Percentiles rank a stretch among this genome's conserved stretches.
phyloP scores from a whole-genome alignment of 2,113 vertebrate species.

The Dromaius novaehollandiae region DNA sequence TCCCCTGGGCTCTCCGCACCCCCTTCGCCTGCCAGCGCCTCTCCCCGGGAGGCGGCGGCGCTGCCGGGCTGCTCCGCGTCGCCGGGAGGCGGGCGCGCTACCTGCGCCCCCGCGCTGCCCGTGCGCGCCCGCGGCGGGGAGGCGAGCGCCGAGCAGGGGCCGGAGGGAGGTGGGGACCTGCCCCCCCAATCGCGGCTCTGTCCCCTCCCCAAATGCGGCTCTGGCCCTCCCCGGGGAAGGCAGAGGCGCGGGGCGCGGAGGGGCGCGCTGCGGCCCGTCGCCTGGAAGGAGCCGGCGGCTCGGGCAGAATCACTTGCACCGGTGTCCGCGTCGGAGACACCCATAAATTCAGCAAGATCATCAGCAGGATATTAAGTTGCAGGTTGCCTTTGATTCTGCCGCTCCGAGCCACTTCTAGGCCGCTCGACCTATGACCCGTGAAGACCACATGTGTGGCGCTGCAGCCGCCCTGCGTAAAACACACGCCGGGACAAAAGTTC shows the following conservation, averaged over 20 bases:
- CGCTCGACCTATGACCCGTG: constrained; percentile 88
- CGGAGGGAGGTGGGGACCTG: neutral
- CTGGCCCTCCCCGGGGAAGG: neutral
- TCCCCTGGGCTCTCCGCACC: neutral
- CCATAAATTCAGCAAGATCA: constrained; percentile 85
- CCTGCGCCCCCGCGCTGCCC: no score
- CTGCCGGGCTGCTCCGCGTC: neutral
- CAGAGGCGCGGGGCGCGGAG: neutral
- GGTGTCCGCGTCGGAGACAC: constrained; percentile 65
- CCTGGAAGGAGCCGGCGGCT: neutral
- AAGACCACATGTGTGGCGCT: constrained; percentile 86
- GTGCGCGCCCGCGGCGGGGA: neutral
- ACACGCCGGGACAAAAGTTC: constrained; percentile 81
- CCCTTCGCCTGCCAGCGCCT: neutral
- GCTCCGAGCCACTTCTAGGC: constrained; percentile 85
- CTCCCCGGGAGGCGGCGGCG: neutral
- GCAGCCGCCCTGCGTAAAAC: constrained; percentile 79
- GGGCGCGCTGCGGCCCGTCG: neutral
- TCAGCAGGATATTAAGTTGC: constrained; percentile 90
- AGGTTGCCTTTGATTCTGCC: constrained; percentile 82
- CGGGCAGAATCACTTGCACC: constrained; percentile 29
- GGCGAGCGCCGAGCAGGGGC: neutral
- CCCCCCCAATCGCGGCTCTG: neutral
- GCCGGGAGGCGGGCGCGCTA: neutral
- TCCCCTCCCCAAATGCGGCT: neutral